Conservation (phyloP, 2,888 invertebrate genomes). For the Rotaria socialis region DNA sequence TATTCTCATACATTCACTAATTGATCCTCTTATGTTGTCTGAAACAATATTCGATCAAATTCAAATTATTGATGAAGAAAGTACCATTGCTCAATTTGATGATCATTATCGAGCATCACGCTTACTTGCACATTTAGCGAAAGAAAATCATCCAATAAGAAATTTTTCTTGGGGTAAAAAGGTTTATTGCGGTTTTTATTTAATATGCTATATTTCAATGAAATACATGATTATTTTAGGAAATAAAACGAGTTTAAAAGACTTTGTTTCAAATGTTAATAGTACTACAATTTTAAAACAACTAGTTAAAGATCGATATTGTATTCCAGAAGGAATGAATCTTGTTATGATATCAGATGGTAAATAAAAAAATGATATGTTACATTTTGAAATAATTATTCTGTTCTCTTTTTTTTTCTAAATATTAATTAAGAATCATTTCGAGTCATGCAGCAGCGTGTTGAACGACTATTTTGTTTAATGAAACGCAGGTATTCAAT, state of each 20-base stretch:
- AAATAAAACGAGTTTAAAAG: constrained; percentile 5
- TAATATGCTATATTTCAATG: too few relatives aligned
- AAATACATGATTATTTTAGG: background rate
- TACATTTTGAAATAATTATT: background rate
- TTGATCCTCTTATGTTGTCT: constrained; percentile 4
- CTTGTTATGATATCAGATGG: constrained; percentile 26
- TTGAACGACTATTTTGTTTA: constrained; percentile 30
- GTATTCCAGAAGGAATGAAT: constrained; percentile 28
- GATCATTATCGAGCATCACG: constrained; percentile 30
- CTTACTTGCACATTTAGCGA: background rate
- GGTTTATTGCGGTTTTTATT: too few relatives aligned
- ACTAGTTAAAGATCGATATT: constrained; percentile 21
- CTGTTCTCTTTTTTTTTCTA: background rate
- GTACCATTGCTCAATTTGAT: background rate
- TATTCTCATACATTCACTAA: constrained; percentile 5
- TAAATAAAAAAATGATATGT: background rate
- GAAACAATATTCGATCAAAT: background rate
- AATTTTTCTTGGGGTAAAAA: constrained; percentile 12
- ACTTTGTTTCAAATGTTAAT: background rate
- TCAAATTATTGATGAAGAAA: background rate
- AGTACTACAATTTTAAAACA: background rate
- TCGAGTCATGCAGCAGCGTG: constrained; percentile 22
- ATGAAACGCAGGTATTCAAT: constrained; percentile 23
- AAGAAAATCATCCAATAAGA: constrained; percentile 14
- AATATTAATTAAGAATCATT: background rate